phyloP scores from a whole-genome alignment of 2,888 invertebrate genomes.

The Physocephala rufipes region DNA sequence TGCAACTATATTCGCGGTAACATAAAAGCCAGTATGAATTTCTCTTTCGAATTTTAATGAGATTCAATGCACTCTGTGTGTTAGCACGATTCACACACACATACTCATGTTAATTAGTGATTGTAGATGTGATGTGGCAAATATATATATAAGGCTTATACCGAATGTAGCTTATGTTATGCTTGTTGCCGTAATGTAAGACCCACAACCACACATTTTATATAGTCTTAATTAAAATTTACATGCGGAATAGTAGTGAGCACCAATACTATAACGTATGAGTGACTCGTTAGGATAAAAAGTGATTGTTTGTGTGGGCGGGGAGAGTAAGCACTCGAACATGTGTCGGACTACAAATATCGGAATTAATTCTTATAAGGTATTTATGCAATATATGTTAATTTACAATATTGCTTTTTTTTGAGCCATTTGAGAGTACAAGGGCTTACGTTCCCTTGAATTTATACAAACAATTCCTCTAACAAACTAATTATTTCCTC shows the following conservation, averaged over 20 bases:
- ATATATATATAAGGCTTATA: too few species aligned
- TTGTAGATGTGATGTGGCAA: too few species aligned
- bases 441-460: neutral
- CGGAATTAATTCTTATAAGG: too few species aligned
- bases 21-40: too few species aligned
- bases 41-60: too few species aligned
- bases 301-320: neutral
- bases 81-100: neutral
- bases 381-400: constrained; percentile 5
- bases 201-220: too few species aligned
- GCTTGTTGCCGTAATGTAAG: too few species aligned
- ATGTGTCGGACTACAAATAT: neutral
- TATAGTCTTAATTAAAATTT: neutral
- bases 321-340: neutral
- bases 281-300: neutral
- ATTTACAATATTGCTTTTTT: constrained; percentile 3
- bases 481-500: neutral
- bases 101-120: too few species aligned
- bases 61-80: neutral
- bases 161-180: too few species aligned
- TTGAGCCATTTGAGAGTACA: constrained; percentile 5
- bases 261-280: neutral
- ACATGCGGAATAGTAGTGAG: neutral
- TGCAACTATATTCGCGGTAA: neutral
- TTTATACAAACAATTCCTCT: neutral